These are phyloP conservation scores for Latrodectus elegans DNA, from an alignment of 2,888 invertebrate genomes.

Conservation along the genomic window DNA sequence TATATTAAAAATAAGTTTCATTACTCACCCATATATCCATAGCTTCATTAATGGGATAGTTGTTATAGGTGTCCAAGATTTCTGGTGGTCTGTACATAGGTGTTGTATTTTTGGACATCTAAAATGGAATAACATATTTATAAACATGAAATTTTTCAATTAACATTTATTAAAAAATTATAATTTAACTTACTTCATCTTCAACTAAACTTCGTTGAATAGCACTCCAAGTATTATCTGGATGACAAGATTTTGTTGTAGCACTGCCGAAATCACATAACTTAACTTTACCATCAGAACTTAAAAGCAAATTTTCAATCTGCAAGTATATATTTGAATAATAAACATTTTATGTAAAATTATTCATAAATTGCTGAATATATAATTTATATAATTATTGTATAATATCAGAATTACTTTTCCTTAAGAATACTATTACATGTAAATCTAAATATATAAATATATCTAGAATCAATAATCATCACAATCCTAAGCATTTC, in stretches of 20 bases:
- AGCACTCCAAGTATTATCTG: slow-evolving; percentile 93
- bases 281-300: slow-evolving; percentile 88
- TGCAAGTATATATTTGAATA: slow-evolving; percentile 72
- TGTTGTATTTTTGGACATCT: slow-evolving; percentile 79
- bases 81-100: slow-evolving; percentile 96
- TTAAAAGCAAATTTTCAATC: slow-evolving; percentile 94
- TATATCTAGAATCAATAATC: too few species aligned
- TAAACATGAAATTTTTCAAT: not conserved
- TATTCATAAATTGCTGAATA: not conserved
- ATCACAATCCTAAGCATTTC: too few species aligned
- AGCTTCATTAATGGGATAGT: slow-evolving; percentile 91
- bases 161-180: not conserved
- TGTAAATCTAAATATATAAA: not conserved
- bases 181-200: slow-evolving; percentile 84
- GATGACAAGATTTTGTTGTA: slow-evolving; percentile 85
- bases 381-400: not conserved
- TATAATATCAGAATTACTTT: not conserved
- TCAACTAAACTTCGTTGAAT: slow-evolving; percentile 92
- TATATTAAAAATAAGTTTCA: slow-evolving; percentile 9
- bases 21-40: slow-evolving; percentile 88
- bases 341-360: not conserved
- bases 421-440: not conserved
- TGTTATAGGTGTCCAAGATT: slow-evolving; percentile 95
- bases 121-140: slow-evolving; percentile 60
- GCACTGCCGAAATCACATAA: slow-evolving; percentile 98